Percentiles rank a stretch among this genome's conserved stretches.
These are phyloP conservation scores for Colistium nudipinnis DNA, from an alignment of 2,113 vertebrate species.

Conservation along the genomic window DNA sequence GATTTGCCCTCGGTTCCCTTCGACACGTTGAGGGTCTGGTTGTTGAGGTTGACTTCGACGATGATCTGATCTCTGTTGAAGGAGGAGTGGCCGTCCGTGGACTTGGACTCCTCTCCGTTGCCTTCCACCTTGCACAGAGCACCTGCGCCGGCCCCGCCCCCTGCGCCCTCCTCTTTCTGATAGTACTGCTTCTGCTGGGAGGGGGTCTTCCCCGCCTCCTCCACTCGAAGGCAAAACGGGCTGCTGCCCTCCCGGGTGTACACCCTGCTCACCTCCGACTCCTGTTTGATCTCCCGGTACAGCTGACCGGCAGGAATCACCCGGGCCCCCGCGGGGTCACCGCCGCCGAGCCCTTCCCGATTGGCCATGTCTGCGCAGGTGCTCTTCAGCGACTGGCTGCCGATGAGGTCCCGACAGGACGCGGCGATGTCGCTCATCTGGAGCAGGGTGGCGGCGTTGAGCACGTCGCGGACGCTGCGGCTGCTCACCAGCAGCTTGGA, in stretches of 20 bases:
- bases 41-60: slow-evolving; percentile 98
- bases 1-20: slow-evolving; percentile 89
- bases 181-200: slow-evolving; percentile 85
- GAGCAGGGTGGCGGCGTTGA: slow-evolving; percentile 89
- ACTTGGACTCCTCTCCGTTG: slow-evolving; percentile 74
- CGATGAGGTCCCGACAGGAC: slow-evolving; percentile 92
- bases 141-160: not conserved
- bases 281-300: slow-evolving; percentile 93
- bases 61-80: slow-evolving; percentile 95
- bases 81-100: slow-evolving; percentile 78
- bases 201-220: slow-evolving; percentile 75
- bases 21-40: slow-evolving; percentile 95
- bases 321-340: slow-evolving; percentile 34
- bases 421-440: slow-evolving; percentile 94
- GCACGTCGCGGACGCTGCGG: slow-evolving; percentile 89
- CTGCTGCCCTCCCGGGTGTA: slow-evolving; percentile 87
- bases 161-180: slow-evolving; percentile 85
- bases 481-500: slow-evolving; percentile 93
- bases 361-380: slow-evolving; percentile 81
- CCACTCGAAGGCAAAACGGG: slow-evolving; percentile 88
- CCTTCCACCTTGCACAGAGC: slow-evolving; percentile 86
- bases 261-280: slow-evolving; percentile 87
- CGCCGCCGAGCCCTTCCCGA: slow-evolving; percentile 61
- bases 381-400: slow-evolving; percentile 86
- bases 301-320: slow-evolving; percentile 72